phyloP scores from a whole-genome alignment of 2,113 vertebrate species.

The Garra rufa region DNA sequence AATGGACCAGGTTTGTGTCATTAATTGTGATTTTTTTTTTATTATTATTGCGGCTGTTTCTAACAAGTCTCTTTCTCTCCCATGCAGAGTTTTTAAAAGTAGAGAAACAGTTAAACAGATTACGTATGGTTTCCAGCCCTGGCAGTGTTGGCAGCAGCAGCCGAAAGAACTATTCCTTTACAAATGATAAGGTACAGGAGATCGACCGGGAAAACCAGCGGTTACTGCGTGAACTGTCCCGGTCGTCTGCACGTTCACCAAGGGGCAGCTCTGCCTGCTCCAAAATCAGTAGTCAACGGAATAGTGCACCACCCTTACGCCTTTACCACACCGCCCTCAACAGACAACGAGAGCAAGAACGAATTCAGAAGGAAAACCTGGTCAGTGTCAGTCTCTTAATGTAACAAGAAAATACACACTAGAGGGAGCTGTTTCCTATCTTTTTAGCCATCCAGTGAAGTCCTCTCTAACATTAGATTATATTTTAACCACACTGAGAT shows the following conservation, averaged over 20 bases:
- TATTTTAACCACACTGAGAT: neutral
- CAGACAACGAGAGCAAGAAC: conserved; percentile 88
- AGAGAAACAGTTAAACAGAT: conserved; percentile 21
- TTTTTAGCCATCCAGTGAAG: neutral
- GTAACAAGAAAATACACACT: neutral
- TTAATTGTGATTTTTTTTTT: neutral
- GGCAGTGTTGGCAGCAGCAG: conserved; percentile 41
- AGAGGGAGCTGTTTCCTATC: neutral
- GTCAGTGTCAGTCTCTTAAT: conserved; percentile 75
- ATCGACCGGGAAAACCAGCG: conserved; percentile 94
- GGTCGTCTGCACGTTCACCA: conserved; percentile 73
- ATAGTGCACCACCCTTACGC: conserved; percentile 55
- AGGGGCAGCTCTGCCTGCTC: conserved; percentile 56
- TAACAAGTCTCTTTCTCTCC: neutral
- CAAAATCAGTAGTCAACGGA: conserved; percentile 48
- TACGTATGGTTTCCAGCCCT: conserved; percentile 68
- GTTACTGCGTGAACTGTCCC: conserved; percentile 84
- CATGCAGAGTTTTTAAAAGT: neutral
- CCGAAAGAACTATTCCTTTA: conserved; percentile 91
- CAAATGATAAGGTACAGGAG: conserved; percentile 82
- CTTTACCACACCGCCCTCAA: conserved; percentile 87
- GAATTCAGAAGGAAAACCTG: conserved; percentile 92
- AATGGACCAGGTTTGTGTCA: conserved; percentile 20
- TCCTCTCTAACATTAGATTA: neutral
- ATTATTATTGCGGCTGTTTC: neutral